Evolutionary conservation across 2,113 vertebrate species (phyloP), one percentile per base, ranked within the genome.

Genomic region (Colaptes auratus): DNA sequence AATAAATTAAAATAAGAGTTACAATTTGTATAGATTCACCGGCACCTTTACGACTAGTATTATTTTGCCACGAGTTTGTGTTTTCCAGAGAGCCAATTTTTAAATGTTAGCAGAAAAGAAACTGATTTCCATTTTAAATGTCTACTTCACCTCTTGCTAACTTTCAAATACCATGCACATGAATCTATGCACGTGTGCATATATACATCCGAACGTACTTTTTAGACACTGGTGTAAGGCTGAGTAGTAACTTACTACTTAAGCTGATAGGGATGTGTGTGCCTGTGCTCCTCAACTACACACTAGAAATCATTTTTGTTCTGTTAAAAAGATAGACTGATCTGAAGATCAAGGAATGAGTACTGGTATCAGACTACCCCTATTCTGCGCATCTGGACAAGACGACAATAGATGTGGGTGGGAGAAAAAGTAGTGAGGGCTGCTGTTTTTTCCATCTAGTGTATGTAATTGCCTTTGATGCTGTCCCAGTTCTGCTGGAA

Each of bases 121-220:
- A 83, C 20, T 30, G 20, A 76, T 63, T 39, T 52, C 10, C 25
- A 69, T 2, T 78, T 21, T 67, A 89, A 94, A 79, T 48, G n/a
- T 16, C 33, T 46, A 24, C 23, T 73, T 63, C 6, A 6, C 9
- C 7, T 55, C n/a, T 48, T 89, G 35, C 23, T 63, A 63, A 66
- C 17, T 66, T 86, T 48, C 23, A 81, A n/a, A 80, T 56, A 42
- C 50, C 15, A 72, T 27, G 53, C 8, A 16, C 7, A 61, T 4
- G 36, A 10, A 24, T 30, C 8, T 6, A 4, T 3, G 12, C 2
- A 5, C 39, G 7, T 33, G 6, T 3, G 5, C 2, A 20, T 19
- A 61, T 2, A 18, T 4, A 42, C 5, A 56, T 12, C 20, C 53
- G 82, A 64, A 64, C 8, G 35, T 3, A 27, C 9, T 12, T 89